Evolutionary conservation across 2,113 vertebrate genomes (phyloP), one percentile per base, ranked within the genome.

Genomic region (Platysternon megacephalum): DNA sequence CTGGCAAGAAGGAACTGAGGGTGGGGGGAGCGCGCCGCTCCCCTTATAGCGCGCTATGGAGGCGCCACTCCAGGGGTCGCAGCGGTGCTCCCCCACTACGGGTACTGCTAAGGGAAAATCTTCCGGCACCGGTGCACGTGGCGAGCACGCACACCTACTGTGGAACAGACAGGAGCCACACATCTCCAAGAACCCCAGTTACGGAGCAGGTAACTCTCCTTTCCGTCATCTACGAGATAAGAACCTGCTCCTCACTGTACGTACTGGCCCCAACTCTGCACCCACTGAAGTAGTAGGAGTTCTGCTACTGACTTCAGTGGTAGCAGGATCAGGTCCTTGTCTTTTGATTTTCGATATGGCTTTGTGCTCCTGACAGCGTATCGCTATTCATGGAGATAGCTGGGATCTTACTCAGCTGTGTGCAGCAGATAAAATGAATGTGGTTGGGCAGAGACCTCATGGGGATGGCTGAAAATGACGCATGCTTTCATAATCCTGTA

Each of bases 221-320:
- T 12, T 35, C n/a, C n/a, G 1, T n/a, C 78, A 42, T 5, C 74
- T 8, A 0, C 44, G 1, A 81, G 14, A 21, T 10, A 1, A 0
- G 32, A 21, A 19, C 21, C 8, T 6, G 1, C 19, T 29, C 84
- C 76, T 24, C 55, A 24, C 65, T 86, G 42, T 76, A 32, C 8
- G 0, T 1, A 11, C 35, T 28, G 49, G 24, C 42, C 48, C 87
- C 51, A 53, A 11, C 11, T 17, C 46, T 89, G 39, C 86, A 53
- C 28, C 21, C 44, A 1, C 11, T 12, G 53, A 28, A 82, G 9
- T 32, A 46, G n/a, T 24, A 32, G 65, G 65, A 3, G 11, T 81
- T 35, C 35, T 42, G 11, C 42, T 58, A 42, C 35, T 53, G 39
- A 35, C 42, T 49, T 84, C 52, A 39, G 74, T 1, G 76, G 79